phyloP scores from a whole-genome alignment of 1,140 invertebrate genomes.

The Tetranychus cinnabarinus region DNA sequence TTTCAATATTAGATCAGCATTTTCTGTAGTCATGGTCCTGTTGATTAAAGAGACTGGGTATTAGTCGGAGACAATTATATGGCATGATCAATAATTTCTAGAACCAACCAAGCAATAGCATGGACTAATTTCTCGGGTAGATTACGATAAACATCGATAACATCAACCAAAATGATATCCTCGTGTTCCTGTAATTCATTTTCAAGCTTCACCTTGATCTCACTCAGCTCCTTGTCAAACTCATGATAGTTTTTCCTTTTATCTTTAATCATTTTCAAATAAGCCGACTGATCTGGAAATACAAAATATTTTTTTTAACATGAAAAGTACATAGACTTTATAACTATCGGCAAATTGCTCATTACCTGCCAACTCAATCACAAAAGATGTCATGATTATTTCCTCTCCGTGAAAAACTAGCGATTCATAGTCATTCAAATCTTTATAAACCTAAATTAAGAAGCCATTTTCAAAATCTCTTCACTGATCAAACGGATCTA shows the following conservation, averaged over 20 bases:
- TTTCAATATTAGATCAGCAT: conserved; percentile 10
- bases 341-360: neutral
- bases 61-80: no score
- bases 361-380: conserved; percentile 1
- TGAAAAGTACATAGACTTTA: neutral
- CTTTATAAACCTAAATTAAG: neutral
- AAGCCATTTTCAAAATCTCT: neutral
- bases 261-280: neutral
- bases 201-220: neutral
- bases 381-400: neutral
- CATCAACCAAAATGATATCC: conserved; percentile 10
- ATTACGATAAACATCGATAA: conserved; percentile 11
- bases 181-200: neutral
- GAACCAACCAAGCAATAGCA: conserved; percentile 8
- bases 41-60: neutral
- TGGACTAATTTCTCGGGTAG: conserved; percentile 9
- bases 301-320: neutral
- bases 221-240: no score
- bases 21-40: neutral
- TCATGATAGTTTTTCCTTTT: neutral
- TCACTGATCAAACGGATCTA: no score
- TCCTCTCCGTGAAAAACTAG: no score
- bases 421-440: no score
- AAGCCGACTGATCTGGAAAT: neutral
- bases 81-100: neutral